Base-by-base conservation (phyloP, 2,113 vertebrate species). In the Pycnonotus jocosus region DNA sequence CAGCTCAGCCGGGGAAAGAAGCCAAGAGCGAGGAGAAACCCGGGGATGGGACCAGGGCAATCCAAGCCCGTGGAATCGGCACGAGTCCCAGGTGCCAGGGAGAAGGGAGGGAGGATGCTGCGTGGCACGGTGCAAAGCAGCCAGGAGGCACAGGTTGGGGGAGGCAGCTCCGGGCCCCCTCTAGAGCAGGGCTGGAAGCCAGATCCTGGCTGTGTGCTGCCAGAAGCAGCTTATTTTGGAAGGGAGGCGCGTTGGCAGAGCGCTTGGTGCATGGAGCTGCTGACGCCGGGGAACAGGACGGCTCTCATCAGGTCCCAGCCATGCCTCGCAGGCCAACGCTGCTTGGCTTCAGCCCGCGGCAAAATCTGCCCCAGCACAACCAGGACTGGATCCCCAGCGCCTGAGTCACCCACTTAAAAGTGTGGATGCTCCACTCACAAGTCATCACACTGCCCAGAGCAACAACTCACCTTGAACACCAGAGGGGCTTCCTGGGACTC, bases 171-270 rank as follows among this genome's bases (percentile, higher is more conserved):
- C 13, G 10, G 66, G 93, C 88, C 95, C 92, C 81, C 64, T 80
- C 74, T 4, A 4, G 79, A 89, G 79, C 4, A 2, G 76, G 91
- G 94, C 82, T 88, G 80, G 76, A 12, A 90, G 92, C 91, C 94
- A 92, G 76, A 88, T 76, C 64, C 60, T 9, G 69, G 83, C 80
- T 87, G 71, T 61, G 61, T 0, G 4, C 87, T 87, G 95, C 92
- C 90, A 94, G 66, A 51, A 96, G 90, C 40, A 12, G 88, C 92
- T 90, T 76, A 72, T 95, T 95, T 95, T 95, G 96, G 94, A 88
- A 68, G 92, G 53, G 65, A 94, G 77, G 78, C 10, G 12, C 37
- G 73, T 42, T 86, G 92, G 95, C 96, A 44, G 57, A 81, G 81
- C 0, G 2, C 61, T 62, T 4, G 81, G 66, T 91, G 92, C 16